Base-by-base conservation (phyloP, 2,113 vertebrate genomes). In the Montifringilla adamsi region DNA sequence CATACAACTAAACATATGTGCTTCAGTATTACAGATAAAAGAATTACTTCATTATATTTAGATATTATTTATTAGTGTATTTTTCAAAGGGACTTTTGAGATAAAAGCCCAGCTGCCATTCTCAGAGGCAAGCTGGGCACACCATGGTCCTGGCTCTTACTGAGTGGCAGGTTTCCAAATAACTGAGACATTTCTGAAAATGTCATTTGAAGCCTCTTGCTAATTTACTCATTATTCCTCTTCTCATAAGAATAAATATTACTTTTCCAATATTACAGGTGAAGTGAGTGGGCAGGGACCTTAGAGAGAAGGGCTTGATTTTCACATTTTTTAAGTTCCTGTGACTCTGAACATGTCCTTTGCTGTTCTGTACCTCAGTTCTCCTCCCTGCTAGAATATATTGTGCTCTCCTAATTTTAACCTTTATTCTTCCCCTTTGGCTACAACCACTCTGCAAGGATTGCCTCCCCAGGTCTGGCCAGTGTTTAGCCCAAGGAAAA, bases 311-410 rank as follows among this genome's bases (percentile, higher is more conserved):
- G 27, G 30, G 15, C 30, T 62, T 73, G 47, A 35, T 74, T 74
- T 58, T 73, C 63, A 55, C 23, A 23, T 37, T 46, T 91, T 76
- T 89, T 3, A 33, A 56, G 22, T 47, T 81, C 30, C 60, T 68
- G 22, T 47, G 39, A 72, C 16, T 12, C 8, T 4, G 0, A 82
- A 41, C 0, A 0, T 0, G 1, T 75, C 13, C 18, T 75, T 68
- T 75, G 8, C 31, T 18, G 5, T 39, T 24, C 46, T 60, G 26
- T 22, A 26, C 26, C 28, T 69, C 43, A 11, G 30, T 39, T 28
- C 33, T 58, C 47, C 60, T 70, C 4, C 0, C 31, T 44, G 13
- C 49, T 67, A 47, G 19, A 87, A 49, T 58, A 28, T 14, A 41
- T 3, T 13, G 23, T 28, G 4, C 11, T 53, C 27, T 67, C 39